phyloP scores from a whole-genome alignment of 2,888 invertebrate genomes.

The Parascotia fuliginaria region DNA sequence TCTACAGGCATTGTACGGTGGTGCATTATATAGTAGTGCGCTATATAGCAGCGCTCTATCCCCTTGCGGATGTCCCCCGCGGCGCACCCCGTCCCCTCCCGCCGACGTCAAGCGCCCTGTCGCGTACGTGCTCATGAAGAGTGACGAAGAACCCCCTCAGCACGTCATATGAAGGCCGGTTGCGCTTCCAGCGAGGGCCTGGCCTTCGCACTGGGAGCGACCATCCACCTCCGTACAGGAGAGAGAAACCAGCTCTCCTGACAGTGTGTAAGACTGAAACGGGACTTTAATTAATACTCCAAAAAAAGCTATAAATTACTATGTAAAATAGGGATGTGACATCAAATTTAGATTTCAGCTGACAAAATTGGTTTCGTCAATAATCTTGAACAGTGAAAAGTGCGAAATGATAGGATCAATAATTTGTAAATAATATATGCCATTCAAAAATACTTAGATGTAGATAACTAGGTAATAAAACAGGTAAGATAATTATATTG shows the following conservation, averaged over 20 bases:
- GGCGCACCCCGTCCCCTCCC: slow-evolving; percentile 73
- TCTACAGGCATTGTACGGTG: slow-evolving; percentile 77
- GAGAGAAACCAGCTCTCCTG: slow-evolving; percentile 73
- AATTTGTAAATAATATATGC: slow-evolving; percentile 13
- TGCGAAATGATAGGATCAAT: not conserved
- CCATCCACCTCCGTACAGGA: slow-evolving; percentile 76
- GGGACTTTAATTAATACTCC: slow-evolving; percentile 7
- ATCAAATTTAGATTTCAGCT: slow-evolving; percentile 4
- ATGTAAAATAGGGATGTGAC: slow-evolving; percentile 19
- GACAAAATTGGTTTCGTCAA: slow-evolving; percentile 7
- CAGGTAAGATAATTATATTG: slow-evolving; percentile 1
- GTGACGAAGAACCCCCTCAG: slow-evolving; percentile 84
- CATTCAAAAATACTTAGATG: slow-evolving; percentile 1
- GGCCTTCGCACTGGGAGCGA: slow-evolving; percentile 82
- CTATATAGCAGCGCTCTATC: slow-evolving; percentile 76
- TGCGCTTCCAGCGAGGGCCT: slow-evolving; percentile 90
- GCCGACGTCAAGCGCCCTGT: slow-evolving; percentile 83
- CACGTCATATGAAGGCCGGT: slow-evolving; percentile 95
- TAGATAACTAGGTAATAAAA: slow-evolving; percentile 4
- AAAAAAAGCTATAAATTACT: slow-evolving; percentile 6
- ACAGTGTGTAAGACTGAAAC: slow-evolving; percentile 68
- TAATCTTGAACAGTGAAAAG: slow-evolving; percentile 9
- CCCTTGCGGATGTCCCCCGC: slow-evolving; percentile 79
- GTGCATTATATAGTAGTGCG: slow-evolving; percentile 79
- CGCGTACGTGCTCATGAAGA: slow-evolving; percentile 88